Percentiles rank a stretch among this genome's conserved stretches.
These are phyloP conservation scores for Hippopotamus amphibius DNA, from an alignment of 2,113 vertebrate species.

Conservation along the genomic window DNA sequence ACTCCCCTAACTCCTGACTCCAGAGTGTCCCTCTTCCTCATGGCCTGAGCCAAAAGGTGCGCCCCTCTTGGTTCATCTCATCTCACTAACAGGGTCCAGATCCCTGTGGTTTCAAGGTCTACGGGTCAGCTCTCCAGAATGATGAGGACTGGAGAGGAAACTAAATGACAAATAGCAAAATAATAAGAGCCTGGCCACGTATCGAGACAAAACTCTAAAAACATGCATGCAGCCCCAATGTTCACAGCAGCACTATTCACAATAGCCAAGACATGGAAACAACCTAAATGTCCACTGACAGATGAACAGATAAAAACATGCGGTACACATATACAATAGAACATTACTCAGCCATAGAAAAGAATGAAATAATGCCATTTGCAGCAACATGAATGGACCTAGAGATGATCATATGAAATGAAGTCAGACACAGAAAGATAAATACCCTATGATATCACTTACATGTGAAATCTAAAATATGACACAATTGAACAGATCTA, in stretches of 20 bases:
- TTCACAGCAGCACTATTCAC: neutral
- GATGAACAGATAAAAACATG: neutral
- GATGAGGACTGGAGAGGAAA: neutral
- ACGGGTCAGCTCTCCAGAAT: neutral
- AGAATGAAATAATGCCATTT: neutral
- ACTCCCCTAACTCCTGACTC: neutral
- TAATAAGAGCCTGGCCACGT: neutral
- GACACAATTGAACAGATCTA: neutral
- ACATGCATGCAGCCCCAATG: neutral
- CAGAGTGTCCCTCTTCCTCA: neutral
- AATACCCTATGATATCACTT: too few relatives aligned
- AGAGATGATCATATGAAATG: neutral
- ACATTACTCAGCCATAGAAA: neutral
- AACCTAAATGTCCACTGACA: neutral
- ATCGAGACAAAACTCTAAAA: neutral
- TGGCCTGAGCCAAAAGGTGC: neutral
- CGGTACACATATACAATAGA: neutral
- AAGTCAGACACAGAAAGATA: neutral
- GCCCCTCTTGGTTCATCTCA: neutral
- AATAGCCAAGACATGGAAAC: neutral
- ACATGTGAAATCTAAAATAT: neutral
- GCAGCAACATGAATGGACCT: neutral
- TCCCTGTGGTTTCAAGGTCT: neutral
- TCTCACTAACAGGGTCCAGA: neutral
- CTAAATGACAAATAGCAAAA: neutral